phyloP scores from a whole-genome alignment of 2,113 vertebrate genomes.

The Amphilophus citrinellus region DNA sequence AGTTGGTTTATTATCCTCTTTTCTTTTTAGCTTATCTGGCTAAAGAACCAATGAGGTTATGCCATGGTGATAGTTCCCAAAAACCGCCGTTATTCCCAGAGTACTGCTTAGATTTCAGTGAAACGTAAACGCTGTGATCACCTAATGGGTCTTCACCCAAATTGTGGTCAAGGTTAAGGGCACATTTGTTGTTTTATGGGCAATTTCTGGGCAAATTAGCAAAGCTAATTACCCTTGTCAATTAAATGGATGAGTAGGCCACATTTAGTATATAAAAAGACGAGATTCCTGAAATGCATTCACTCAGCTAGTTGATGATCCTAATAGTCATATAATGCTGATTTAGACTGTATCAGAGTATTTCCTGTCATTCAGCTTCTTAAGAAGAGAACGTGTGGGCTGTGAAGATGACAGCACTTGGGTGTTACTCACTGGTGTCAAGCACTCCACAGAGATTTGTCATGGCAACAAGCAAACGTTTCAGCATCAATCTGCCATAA shows the following conservation, averaged over 20 bases:
- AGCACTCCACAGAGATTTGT: conserved; percentile 45
- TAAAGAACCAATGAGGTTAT: neutral
- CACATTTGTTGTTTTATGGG: too few species aligned
- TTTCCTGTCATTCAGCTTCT: conserved; percentile 37
- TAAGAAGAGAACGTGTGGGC: conserved; percentile 13
- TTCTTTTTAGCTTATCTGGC: neutral
- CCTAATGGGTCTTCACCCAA: neutral
- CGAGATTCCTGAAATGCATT: neutral
- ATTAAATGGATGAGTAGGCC: neutral
- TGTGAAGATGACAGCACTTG: conserved; percentile 24
- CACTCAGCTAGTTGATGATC: conserved; percentile 1
- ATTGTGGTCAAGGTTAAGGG: neutral
- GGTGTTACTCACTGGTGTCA: conserved; percentile 35
- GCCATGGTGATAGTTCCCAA: neutral
- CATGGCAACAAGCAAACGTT: conserved; percentile 56
- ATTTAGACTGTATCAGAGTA: conserved; percentile 10
- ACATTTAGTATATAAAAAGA: neutral
- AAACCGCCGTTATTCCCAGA: neutral
- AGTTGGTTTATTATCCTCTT: neutral
- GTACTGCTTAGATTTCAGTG: neutral
- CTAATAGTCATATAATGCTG: conserved; percentile 27
- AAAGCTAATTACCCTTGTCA: neutral
- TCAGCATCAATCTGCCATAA: conserved; percentile 23
- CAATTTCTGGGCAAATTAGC: neutral
- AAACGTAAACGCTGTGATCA: neutral